Percentiles rank a stretch among this genome's conserved stretches.
Conservation (phyloP, 2,113 vertebrate species). For the Platycercus adscitus region DNA sequence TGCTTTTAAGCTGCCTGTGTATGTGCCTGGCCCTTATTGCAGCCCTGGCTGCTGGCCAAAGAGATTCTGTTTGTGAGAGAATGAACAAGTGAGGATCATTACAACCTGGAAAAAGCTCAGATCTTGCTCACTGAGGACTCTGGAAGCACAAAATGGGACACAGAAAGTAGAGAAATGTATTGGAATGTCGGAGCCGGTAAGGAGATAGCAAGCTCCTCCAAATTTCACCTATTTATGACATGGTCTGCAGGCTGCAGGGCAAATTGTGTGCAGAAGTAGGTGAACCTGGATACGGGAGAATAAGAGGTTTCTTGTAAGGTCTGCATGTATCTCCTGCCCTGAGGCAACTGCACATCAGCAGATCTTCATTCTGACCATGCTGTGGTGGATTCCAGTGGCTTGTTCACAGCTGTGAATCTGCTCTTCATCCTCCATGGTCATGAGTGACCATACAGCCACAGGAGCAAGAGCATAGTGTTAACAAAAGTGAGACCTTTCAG, state of each 20-base stretch:
- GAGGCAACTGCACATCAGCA: rapidly evolving
- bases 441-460: neutral
- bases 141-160: neutral
- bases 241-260: neutral
- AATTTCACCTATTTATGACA: neutral
- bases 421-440: neutral
- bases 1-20: neutral
- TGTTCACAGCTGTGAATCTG: neutral
- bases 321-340: neutral
- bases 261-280: neutral
- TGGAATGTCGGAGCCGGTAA: neutral
- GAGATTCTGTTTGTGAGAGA: neutral
- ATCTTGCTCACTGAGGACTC: neutral
- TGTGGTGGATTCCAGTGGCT: neutral
- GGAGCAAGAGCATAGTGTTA: neutral
- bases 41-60: constrained; percentile 36
- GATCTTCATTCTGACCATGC: neutral
- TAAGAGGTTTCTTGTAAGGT: neutral
- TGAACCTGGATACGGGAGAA: neutral
- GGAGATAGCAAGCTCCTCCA: neutral
- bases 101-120: constrained; percentile 6
- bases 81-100: constrained; percentile 38
- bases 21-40: constrained; percentile 40
- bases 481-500: neutral
- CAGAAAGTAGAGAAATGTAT: neutral